Evolutionary conservation across 2,113 vertebrate species (phyloP), one percentile per base, ranked within the genome.

Genomic region (Amblyornis subalaris): DNA sequence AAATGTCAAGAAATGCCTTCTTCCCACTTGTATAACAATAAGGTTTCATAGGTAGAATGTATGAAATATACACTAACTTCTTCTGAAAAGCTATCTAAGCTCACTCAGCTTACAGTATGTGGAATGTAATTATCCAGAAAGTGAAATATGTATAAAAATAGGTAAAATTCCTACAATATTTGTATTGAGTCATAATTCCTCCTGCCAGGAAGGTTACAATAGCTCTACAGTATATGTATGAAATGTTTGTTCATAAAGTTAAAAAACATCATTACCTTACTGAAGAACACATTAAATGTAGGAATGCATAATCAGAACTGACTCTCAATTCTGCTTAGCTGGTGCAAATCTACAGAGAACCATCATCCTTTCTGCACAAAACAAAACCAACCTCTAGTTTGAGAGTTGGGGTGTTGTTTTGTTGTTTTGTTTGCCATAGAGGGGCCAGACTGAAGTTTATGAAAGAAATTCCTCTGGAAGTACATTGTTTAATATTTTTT

Each of bases 71-170:
- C n/a, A 96, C n/a, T 70, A 96, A 85, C 72, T 96, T 93, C 85
- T 90, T 95, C 83, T 83, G 89, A 95, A 97, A 96, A 95, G 87
- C 64, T 93, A 73, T 85, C 85, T 88, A 79, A 87, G 77, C 48
- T 95, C 71, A 70, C 69, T 90, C 82, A 87, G 85, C 58, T 94
- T 96, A 94, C 61, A 96, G 88, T 80, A 77, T 93, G 88, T 96
- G 94, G 94, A 97, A 97, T 96, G 96, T 54, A 91, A 86, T 94
- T 95, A 96, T 90, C 79, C 95, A 96, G 91, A 96, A 97, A 96
- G 94, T 96, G 97, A 97, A 88, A 92, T 77, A 95, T 96, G 96
- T 98, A 98, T 96, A 98, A 98, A 98, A 98, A 98, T 98, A 98
- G 95, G 95, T 97, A 97, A 97, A 97, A 97, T 96, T 93, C 96